These are phyloP conservation scores for Burhinus oedicnemus DNA, from an alignment of 2,113 vertebrate species.

Conservation along the genomic window DNA sequence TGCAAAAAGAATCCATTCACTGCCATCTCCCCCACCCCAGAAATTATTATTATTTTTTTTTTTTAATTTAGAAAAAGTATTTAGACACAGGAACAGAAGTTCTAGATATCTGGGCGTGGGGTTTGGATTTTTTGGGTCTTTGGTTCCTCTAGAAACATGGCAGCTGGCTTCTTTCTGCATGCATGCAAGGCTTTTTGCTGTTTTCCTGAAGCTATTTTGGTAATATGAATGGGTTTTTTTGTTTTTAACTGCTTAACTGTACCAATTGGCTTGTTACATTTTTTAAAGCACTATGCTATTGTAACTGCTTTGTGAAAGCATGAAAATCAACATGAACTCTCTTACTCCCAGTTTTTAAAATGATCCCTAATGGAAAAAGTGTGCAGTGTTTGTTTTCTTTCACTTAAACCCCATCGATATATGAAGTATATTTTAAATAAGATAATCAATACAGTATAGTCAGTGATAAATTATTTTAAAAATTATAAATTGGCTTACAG, in stretches of 20 bases:
- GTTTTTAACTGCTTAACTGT: neutral
- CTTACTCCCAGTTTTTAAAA: neutral
- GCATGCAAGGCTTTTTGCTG: neutral
- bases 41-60: too few species aligned
- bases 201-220: neutral
- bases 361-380: neutral
- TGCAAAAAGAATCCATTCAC: neutral
- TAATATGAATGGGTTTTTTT: neutral
- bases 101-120: neutral
- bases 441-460: neutral
- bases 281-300: neutral
- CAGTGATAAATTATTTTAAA: neutral
- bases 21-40: accelerated
- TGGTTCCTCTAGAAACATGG: neutral
- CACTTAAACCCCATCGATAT: neutral
- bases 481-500: neutral
- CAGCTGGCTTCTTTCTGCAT: neutral
- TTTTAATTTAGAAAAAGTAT: neutral
- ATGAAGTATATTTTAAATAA: neutral
- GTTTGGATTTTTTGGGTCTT: neutral
- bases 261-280: neutral
- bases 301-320: neutral
- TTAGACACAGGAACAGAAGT: neutral
- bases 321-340: neutral
- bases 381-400: neutral